Evolutionary conservation across 2,888 invertebrate species (phyloP).

Genomic region (Drosophila cognata): DNA sequence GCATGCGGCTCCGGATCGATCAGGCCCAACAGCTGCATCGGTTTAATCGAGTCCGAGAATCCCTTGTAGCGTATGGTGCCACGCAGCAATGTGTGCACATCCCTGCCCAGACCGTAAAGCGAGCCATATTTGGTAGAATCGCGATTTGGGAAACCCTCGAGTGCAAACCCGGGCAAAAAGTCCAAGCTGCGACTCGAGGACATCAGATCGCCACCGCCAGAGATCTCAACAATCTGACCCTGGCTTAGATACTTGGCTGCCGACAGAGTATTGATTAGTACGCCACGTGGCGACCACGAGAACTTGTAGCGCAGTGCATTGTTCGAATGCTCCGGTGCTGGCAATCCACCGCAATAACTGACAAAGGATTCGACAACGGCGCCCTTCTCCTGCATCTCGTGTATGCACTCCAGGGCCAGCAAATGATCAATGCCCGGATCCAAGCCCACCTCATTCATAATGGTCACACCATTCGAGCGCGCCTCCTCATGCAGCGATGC

Average conservation of each 20-base stretch:
- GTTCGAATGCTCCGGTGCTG: constrained; percentile 97
- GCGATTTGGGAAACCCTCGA: constrained; percentile 98
- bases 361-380: constrained; percentile 97
- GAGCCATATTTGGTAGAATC: constrained; percentile 96
- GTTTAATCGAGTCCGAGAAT: constrained; percentile 94
- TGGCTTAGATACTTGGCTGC: constrained; percentile 94
- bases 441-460: constrained; percentile 98
- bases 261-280: constrained; percentile 94
- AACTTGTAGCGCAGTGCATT: constrained; percentile 96
- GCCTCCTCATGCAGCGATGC: constrained; percentile 93
- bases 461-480: constrained; percentile 94
- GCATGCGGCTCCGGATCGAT: constrained; percentile 94
- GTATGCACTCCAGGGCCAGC: constrained; percentile 98
- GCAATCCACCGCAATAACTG: constrained; percentile 98
- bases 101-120: constrained; percentile 93
- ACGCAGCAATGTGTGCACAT: constrained; percentile 94
- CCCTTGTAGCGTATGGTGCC: constrained; percentile 97
- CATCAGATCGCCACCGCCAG: constrained; percentile 95
- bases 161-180: constrained; percentile 97
- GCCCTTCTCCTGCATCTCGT: constrained; percentile 94
- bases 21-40: constrained; percentile 94
- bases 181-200: constrained; percentile 91
- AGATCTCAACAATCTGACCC: constrained; percentile 94
- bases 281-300: constrained; percentile 98
- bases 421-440: constrained; percentile 99